Conservation (phyloP, 2,888 invertebrate genomes). For the Drosophila longiperda region DNA sequence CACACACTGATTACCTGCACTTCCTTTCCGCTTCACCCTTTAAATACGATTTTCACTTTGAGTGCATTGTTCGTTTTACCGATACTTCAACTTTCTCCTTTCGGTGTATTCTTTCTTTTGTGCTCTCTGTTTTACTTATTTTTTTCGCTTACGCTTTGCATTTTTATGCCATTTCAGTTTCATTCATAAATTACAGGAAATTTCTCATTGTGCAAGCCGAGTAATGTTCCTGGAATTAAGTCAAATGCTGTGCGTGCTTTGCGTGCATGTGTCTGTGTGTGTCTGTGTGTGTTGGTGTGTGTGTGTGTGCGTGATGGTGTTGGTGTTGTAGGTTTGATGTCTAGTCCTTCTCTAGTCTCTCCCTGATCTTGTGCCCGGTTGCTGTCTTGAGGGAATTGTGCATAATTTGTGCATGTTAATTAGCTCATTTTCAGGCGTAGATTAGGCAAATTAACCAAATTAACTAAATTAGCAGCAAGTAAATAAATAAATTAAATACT, state of each 20-base stretch:
- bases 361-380: constrained; percentile 40
- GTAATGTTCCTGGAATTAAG: constrained; percentile 37
- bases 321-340: constrained; percentile 3
- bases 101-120: not conserved
- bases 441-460: constrained; percentile 75
- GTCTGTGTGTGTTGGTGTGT: not conserved
- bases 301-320: constrained; percentile 3
- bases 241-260: constrained; percentile 11
- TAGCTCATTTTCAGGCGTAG: constrained; percentile 67
- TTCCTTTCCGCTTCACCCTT: constrained; percentile 68
- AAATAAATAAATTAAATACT: constrained; percentile 67
- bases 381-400: constrained; percentile 63
- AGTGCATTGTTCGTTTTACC: constrained; percentile 31
- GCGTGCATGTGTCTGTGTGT: constrained; percentile 5
- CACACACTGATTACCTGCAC: constrained; percentile 47
- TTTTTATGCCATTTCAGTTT: constrained; percentile 44
- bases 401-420: constrained; percentile 70
- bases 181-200: constrained; percentile 75
- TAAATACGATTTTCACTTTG: constrained; percentile 51
- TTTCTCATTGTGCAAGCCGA: constrained; percentile 42
- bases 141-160: constrained; percentile 22
- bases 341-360: constrained; percentile 9
- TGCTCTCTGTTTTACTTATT: not conserved
- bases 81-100: constrained; percentile 12
- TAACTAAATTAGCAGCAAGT: constrained; percentile 62